These are phyloP conservation scores for Clistopyga incitator DNA, from an alignment of 2,888 invertebrate species.

Conservation along the genomic window DNA sequence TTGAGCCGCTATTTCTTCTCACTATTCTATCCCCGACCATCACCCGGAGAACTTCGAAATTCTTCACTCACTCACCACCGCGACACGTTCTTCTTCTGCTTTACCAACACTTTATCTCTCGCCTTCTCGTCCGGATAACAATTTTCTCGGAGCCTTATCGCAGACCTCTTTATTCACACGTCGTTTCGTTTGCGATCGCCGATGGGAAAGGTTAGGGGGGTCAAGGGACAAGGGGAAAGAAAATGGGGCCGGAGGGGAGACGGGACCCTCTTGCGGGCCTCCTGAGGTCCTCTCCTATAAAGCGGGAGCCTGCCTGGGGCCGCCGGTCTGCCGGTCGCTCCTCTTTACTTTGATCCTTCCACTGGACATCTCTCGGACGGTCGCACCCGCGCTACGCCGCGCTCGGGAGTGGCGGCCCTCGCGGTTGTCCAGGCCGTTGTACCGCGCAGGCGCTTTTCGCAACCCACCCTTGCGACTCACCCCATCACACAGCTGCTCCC, in stretches of 20 bases:
- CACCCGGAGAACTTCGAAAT: conserved; percentile 1
- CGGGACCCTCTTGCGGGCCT: conserved; percentile 71
- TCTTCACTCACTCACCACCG: conserved; percentile 48
- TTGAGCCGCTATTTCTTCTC: neutral
- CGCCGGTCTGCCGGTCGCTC: conserved; percentile 86
- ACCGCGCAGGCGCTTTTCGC: conserved; percentile 80
- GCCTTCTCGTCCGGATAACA: neutral
- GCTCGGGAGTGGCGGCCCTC: conserved; percentile 84
- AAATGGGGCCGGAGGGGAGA: conserved; percentile 65
- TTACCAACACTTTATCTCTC: neutral
- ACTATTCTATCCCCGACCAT: conserved; percentile 8
- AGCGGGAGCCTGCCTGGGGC: conserved; percentile 87
- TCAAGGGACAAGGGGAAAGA: conserved; percentile 55
- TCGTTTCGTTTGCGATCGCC: conserved; percentile 37
- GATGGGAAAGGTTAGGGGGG: conserved; percentile 48
- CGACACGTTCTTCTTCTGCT: neutral
- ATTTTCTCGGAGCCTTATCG: conserved; percentile 15
- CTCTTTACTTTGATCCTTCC: conserved; percentile 85
- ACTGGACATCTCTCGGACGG: conserved; percentile 84
- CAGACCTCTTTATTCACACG: conserved; percentile 28
- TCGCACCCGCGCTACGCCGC: conserved; percentile 84
- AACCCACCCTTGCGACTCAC: conserved; percentile 74
- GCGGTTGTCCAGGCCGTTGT: conserved; percentile 84
- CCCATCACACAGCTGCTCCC: conserved; percentile 64
- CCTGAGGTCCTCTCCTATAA: conserved; percentile 77